A percentile compares a stretch with the other conserved stretches of the same genome.
These are phyloP conservation scores for Caretta caretta DNA, from an alignment of 2,113 vertebrate genomes.

Conservation along the genomic window DNA sequence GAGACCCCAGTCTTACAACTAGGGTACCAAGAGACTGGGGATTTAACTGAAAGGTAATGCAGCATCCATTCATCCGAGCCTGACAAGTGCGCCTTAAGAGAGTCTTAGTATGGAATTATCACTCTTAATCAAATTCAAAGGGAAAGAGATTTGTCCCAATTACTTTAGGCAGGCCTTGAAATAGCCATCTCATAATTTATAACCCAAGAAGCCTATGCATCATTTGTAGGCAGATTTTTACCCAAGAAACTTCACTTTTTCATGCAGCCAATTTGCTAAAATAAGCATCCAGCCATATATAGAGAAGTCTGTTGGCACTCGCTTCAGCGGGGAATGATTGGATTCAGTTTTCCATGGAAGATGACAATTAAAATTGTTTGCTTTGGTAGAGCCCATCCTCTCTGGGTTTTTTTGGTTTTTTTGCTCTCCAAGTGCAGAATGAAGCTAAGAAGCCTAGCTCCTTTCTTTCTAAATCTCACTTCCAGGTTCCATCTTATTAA, in stretches of 20 bases:
- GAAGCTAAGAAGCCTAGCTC: slow-evolving; percentile 68
- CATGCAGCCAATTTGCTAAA: slow-evolving; percentile 67
- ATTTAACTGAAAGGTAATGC: slow-evolving; percentile 66
- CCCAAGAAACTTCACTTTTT: slow-evolving; percentile 56
- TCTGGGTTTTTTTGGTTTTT: neutral
- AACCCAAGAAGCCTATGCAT: slow-evolving; percentile 30
- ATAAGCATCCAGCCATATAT: slow-evolving; percentile 68
- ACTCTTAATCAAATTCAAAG: slow-evolving; percentile 53
- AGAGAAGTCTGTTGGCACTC: slow-evolving; percentile 48
- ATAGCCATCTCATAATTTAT: slow-evolving; percentile 52
- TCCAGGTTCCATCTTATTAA: slow-evolving; percentile 84
- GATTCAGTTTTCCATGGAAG: slow-evolving; percentile 81
- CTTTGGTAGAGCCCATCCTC: slow-evolving; percentile 78
- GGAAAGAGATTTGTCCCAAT: slow-evolving; percentile 59
- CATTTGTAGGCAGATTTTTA: slow-evolving; percentile 43
- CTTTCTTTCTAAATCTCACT: slow-evolving; percentile 79
- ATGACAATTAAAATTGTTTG: slow-evolving; percentile 81
- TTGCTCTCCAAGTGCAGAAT: neutral
- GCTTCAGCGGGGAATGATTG: slow-evolving; percentile 54
- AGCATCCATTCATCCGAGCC: slow-evolving; percentile 59
- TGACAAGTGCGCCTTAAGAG: slow-evolving; percentile 56
- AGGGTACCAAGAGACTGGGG: slow-evolving; percentile 20
- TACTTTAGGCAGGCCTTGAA: slow-evolving; percentile 26
- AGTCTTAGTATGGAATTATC: slow-evolving; percentile 59
- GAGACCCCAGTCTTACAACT: slow-evolving; percentile 50